Evolutionary conservation across 1,140 invertebrate species (phyloP).

Genomic region (Battus philenor): DNA sequence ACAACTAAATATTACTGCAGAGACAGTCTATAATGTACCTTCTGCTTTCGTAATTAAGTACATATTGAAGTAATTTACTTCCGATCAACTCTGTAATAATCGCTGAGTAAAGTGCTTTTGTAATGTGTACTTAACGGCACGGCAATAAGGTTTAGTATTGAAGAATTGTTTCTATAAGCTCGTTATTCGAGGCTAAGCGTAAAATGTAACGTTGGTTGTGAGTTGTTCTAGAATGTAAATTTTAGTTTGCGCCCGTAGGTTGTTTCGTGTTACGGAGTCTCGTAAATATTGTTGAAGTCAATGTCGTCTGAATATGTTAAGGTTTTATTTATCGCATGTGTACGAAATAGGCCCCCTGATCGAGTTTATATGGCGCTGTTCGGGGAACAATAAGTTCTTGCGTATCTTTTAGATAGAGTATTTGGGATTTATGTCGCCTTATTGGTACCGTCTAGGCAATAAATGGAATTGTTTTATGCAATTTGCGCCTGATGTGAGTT

Average conservation of each 20-base stretch:
- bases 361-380: constrained; percentile 35
- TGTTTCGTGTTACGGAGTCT: constrained; percentile 24
- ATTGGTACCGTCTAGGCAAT: neutral
- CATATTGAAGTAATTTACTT: constrained; percentile 52
- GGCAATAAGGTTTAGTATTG: constrained; percentile 22
- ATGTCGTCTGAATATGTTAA: constrained; percentile 34
- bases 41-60: constrained; percentile 44
- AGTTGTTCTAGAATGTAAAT: constrained; percentile 27
- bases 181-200: constrained; percentile 16
- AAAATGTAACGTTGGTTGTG: constrained; percentile 19
- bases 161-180: constrained; percentile 8
- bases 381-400: constrained; percentile 16
- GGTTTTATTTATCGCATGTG: constrained; percentile 33
- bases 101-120: constrained; percentile 15
- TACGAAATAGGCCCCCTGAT: constrained; percentile 26
- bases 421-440: constrained; percentile 10
- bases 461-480: constrained; percentile 6
- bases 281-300: constrained; percentile 25
- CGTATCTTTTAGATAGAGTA: constrained; percentile 12
- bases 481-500: too few relatives aligned
- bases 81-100: constrained; percentile 35
- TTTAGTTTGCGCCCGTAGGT: constrained; percentile 21
- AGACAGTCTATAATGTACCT: constrained; percentile 43
- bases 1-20: constrained; percentile 5
- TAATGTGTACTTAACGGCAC: constrained; percentile 25